Percentiles rank a stretch among this genome's conserved stretches.
Conservation (phyloP, 35 echinoderm and acorn worm genomes). For the Amphiura filiformis region DNA sequence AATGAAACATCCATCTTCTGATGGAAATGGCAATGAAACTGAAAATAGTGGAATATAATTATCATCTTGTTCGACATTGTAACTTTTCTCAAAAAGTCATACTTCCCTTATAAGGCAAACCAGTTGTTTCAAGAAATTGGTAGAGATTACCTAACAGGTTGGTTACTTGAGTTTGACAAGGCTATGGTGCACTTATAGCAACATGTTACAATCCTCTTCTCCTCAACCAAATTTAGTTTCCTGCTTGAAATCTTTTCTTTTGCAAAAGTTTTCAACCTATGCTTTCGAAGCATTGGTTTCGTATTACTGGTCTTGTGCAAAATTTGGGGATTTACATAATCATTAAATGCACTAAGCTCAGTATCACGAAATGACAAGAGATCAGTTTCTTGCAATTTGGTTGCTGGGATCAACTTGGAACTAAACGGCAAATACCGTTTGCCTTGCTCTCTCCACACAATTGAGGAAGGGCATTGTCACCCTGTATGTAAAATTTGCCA, state of each 20-base stretch:
- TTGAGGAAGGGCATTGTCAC: too few relatives aligned
- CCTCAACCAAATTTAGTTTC: slow-evolving; percentile 52
- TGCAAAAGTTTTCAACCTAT: slow-evolving; percentile 59
- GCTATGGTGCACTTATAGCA: slow-evolving; percentile 59
- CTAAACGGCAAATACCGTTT: too few relatives aligned
- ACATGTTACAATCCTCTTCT: slow-evolving; percentile 47
- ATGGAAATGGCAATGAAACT: slow-evolving; percentile 16
- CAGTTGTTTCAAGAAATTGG: slow-evolving; percentile 60
- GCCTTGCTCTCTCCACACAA: too few relatives aligned
- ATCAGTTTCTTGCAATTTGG: slow-evolving; percentile 30
- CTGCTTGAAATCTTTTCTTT: slow-evolving; percentile 23
- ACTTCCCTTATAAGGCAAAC: slow-evolving; percentile 58
- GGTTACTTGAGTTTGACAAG: slow-evolving; percentile 30
- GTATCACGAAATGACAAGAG: slow-evolving; percentile 42
- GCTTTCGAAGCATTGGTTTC: slow-evolving; percentile 27
- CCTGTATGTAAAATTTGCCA: too few relatives aligned
- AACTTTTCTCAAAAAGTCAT: slow-evolving; percentile 62
- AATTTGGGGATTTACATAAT: slow-evolving; percentile 36
- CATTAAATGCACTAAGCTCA: slow-evolving; percentile 10
- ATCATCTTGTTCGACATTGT: slow-evolving; percentile 16
- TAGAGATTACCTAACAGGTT: slow-evolving; percentile 28
- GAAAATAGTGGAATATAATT: neutral
- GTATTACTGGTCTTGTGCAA: slow-evolving; percentile 24
- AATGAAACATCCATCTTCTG: slow-evolving; percentile 11
- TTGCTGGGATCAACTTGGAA: neutral